These are phyloP conservation scores for Pheosia gnoma DNA, from an alignment of 2,888 invertebrate genomes.

Conservation along the genomic window DNA sequence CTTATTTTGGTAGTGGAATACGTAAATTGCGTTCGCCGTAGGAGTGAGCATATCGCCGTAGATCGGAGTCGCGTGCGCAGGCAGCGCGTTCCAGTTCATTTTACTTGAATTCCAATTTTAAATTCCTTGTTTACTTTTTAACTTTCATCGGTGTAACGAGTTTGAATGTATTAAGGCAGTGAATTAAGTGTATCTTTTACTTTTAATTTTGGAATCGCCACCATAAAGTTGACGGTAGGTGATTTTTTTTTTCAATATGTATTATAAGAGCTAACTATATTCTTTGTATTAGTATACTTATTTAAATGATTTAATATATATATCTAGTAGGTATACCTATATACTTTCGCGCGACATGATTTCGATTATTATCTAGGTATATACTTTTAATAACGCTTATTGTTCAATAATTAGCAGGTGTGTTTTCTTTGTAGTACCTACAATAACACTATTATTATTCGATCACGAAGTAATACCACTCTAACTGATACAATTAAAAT, in stretches of 20 bases:
- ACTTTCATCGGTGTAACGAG: slow-evolving; percentile 20
- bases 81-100: slow-evolving; percentile 26
- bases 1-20: slow-evolving; percentile 50
- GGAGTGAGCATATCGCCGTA: slow-evolving; percentile 62
- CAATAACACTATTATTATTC: slow-evolving; percentile 19
- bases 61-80: slow-evolving; percentile 64
- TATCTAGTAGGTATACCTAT: not conserved
- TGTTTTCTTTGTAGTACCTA: slow-evolving; percentile 8
- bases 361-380: not conserved
- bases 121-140: slow-evolving; percentile 30
- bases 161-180: slow-evolving; percentile 27
- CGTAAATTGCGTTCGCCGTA: slow-evolving; percentile 64
- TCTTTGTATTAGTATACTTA: too few species aligned
- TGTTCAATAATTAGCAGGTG: slow-evolving; percentile 10
- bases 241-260: slow-evolving; percentile 9
- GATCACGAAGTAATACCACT: slow-evolving; percentile 13
- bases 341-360: too few species aligned
- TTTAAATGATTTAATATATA: too few species aligned
- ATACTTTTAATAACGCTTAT: slow-evolving; percentile 11
- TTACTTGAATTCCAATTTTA: slow-evolving; percentile 32
- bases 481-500: slow-evolving; percentile 2
- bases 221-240: slow-evolving; percentile 35
- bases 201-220: slow-evolving; percentile 26
- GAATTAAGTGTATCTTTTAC: slow-evolving; percentile 23
- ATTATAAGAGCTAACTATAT: not conserved